Conservation (phyloP, 2,113 vertebrate species). For the Cebidichthys violaceus region DNA sequence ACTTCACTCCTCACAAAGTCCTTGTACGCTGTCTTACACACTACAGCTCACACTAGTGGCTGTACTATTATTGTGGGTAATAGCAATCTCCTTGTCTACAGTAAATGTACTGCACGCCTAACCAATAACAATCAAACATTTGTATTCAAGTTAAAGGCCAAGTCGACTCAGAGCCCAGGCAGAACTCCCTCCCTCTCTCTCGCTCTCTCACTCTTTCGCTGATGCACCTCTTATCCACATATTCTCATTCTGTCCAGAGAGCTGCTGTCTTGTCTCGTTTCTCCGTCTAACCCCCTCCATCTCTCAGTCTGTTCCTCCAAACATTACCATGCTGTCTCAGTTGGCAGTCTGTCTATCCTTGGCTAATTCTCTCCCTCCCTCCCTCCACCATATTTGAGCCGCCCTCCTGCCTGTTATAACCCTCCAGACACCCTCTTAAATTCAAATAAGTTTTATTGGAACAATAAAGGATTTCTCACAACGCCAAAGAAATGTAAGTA, state of each 20-base stretch:
- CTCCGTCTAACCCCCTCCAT: slow-evolving; percentile 71
- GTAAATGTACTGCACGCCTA: slow-evolving; percentile 37
- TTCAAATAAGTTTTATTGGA: slow-evolving; percentile 50
- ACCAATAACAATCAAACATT: slow-evolving; percentile 53
- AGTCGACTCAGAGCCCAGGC: slow-evolving; percentile 46
- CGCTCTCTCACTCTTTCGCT: slow-evolving; percentile 17
- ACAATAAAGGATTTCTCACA: slow-evolving; percentile 45
- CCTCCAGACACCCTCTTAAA: slow-evolving; percentile 42
- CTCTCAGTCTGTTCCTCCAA: slow-evolving; percentile 76
- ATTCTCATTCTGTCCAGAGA: slow-evolving; percentile 71
- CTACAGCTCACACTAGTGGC: slow-evolving; percentile 34
- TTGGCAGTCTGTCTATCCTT: slow-evolving; percentile 76
- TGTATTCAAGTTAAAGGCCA: slow-evolving; percentile 63
- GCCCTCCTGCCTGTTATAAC: slow-evolving; percentile 54
- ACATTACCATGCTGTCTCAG: slow-evolving; percentile 78
- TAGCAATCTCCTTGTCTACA: slow-evolving; percentile 37
- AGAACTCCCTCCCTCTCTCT: slow-evolving; percentile 47
- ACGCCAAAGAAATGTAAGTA: slow-evolving; percentile 38
- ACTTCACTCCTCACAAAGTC: slow-evolving; percentile 30
- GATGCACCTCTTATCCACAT: slow-evolving; percentile 57
- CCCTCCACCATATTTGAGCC: slow-evolving; percentile 65
- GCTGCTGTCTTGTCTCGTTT: slow-evolving; percentile 62
- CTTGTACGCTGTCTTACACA: slow-evolving; percentile 42
- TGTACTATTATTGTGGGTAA: slow-evolving; percentile 35
- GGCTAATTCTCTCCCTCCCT: slow-evolving; percentile 71